phyloP scores from a whole-genome alignment of 2,888 invertebrate species.

The Mactromeris polynyma region DNA sequence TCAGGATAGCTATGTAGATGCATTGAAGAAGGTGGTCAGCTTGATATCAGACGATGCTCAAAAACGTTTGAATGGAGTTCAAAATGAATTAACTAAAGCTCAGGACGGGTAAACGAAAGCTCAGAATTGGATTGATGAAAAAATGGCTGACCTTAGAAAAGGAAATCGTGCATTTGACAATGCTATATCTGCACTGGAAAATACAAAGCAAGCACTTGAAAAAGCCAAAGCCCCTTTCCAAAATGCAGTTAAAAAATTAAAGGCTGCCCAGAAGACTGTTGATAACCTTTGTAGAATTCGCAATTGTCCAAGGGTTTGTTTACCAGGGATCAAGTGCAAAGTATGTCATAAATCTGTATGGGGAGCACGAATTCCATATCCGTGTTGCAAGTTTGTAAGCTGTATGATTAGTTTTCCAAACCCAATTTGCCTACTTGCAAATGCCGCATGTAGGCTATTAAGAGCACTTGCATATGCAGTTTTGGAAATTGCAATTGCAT shows the following conservation, averaged over 20 bases:
- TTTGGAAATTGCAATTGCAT: conserved; percentile 61
- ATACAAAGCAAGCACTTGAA: conserved; percentile 58
- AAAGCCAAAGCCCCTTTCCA: conserved; percentile 63
- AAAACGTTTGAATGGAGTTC: conserved; percentile 53
- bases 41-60: conserved; percentile 56
- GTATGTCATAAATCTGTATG: conserved; percentile 52
- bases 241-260: conserved; percentile 53
- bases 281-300: conserved; percentile 69
- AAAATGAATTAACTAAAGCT: conserved; percentile 47
- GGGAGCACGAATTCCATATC: conserved; percentile 54
- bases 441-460: conserved; percentile 56
- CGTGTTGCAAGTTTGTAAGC: conserved; percentile 57
- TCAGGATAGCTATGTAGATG: conserved; percentile 64
- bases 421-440: conserved; percentile 55
- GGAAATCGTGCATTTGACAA: conserved; percentile 64
- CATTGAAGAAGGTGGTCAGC: conserved; percentile 34
- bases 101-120: conserved; percentile 51
- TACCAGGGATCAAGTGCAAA: conserved; percentile 66
- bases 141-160: conserved; percentile 51
- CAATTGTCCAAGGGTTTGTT: conserved; percentile 58
- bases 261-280: conserved; percentile 63
- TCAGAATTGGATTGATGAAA: conserved; percentile 63
- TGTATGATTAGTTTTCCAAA: conserved; percentile 68
- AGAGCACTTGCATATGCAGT: conserved; percentile 56
- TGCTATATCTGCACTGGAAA: conserved; percentile 55